phyloP scores from a whole-genome alignment of 1,140 invertebrate genomes.

The Brachionus plicatilis region DNA sequence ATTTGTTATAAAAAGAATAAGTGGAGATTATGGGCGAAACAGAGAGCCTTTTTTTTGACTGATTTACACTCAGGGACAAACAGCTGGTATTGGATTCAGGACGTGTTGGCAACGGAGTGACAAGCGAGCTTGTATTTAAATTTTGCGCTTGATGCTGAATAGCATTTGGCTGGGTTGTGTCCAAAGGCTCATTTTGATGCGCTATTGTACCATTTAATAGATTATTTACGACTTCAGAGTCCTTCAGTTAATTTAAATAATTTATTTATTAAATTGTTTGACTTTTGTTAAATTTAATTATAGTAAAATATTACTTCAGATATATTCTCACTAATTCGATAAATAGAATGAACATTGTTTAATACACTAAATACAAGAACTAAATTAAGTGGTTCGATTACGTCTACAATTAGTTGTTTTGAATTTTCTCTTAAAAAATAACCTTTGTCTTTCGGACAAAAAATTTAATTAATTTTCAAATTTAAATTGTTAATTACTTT shows the following conservation, averaged over 20 bases:
- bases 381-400: conserved; percentile 1
- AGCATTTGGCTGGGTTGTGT: neutral
- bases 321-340: conserved; percentile 23
- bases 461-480: neutral
- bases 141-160: neutral
- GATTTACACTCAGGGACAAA: neutral
- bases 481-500: conserved; percentile 8
- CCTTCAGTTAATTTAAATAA: neutral
- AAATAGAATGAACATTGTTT: conserved; percentile 29
- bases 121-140: neutral
- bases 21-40: conserved; percentile 37
- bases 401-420: conserved; percentile 22
- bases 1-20: conserved; percentile 24
- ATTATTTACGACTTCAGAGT: conserved; percentile 17
- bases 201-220: conserved; percentile 19
- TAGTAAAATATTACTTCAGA: neutral
- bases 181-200: neutral
- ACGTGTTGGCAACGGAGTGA: neutral
- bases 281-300: neutral
- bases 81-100: neutral
- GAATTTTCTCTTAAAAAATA: conserved; percentile 5
- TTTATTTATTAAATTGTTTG: neutral
- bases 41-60: conserved; percentile 23
- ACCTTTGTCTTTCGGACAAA: neutral
- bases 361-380: conserved; percentile 19